Conservation (phyloP, 2,888 invertebrate species). For the Drosophila hamatofila region DNA sequence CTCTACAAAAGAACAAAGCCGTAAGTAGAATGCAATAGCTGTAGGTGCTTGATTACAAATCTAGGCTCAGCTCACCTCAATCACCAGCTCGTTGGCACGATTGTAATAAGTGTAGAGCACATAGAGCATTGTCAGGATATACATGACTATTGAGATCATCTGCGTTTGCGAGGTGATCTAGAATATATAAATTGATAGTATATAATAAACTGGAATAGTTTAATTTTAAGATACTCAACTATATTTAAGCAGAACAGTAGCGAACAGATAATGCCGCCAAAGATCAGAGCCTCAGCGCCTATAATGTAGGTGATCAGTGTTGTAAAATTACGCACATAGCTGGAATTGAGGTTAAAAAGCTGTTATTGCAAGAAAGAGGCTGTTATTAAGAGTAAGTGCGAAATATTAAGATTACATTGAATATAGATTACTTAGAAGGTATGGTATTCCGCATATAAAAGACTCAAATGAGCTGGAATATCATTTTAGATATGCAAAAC, state of each 20-base stretch:
- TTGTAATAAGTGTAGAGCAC: conserved; percentile 83
- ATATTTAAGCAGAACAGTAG: conserved; percentile 81
- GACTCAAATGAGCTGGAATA: too few relatives aligned
- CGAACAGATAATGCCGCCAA: conserved; percentile 74
- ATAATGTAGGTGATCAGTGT: conserved; percentile 76
- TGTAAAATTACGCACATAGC: conserved; percentile 77
- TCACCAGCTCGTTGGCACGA: conserved; percentile 81
- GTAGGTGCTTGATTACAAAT: background rate
- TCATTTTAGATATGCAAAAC: too few relatives aligned
- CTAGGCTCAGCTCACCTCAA: conserved; percentile 69
- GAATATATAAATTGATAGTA: too few relatives aligned
- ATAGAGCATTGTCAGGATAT: conserved; percentile 81
- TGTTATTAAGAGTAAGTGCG: background rate
- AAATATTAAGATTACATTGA: background rate
- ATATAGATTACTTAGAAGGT: background rate
- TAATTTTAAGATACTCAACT: conserved; percentile 46
- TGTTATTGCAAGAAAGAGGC: too few relatives aligned
- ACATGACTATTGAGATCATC: conserved; percentile 74
- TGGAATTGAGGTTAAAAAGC: conserved; percentile 35
- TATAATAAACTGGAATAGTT: background rate
- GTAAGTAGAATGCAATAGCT: background rate
- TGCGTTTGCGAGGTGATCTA: conserved; percentile 40
- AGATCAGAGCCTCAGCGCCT: conserved; percentile 78
- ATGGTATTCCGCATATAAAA: too few relatives aligned
- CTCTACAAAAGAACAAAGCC: conserved; percentile 60